Evolutionary conservation across 2,797 vertebrate species (phyloP).

Genomic region (Benthosema pterotum): DNA sequence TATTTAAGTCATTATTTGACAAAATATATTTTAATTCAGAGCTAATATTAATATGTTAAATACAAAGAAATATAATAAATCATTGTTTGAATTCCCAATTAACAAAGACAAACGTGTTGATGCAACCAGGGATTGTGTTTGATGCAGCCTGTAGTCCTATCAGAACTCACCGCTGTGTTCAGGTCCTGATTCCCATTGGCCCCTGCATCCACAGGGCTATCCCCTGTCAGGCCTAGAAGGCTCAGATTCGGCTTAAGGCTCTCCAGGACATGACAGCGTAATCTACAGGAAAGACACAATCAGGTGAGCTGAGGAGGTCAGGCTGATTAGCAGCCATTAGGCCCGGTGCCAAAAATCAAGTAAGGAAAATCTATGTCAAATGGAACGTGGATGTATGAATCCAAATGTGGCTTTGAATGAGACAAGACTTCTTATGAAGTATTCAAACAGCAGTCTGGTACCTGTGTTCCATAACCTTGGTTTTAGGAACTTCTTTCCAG

Average conservation of each 20-base stretch:
- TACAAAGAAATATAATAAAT: no score
- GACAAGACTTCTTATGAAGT: not conserved
- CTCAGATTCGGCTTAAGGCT: conserved; percentile 76
- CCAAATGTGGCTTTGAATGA: not conserved
- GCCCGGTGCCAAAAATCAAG: conserved; percentile 1
- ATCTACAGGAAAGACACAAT: conserved; percentile 74
- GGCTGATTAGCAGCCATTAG: conserved; percentile 8
- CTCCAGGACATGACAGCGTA: conserved; percentile 92
- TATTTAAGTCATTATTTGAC: no score
- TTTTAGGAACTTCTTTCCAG: conserved; percentile 93
- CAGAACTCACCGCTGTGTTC: conserved; percentile 78
- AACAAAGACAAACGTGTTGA: not conserved
- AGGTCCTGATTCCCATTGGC: conserved; percentile 84
- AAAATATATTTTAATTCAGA: no score
- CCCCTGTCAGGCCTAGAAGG: conserved; percentile 69
- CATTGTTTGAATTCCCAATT: not conserved
- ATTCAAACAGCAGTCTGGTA: conserved; percentile 43
- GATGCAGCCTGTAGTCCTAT: not conserved
- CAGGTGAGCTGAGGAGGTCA: conserved; percentile 15
- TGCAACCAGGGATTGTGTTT: not conserved
- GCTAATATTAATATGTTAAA: no score
- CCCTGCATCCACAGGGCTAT: conserved; percentile 66
- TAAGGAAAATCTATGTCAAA: not conserved
- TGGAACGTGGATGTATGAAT: not conserved
- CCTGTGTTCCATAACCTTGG: conserved; percentile 94